Evolutionary conservation across 35 echinoderm and acorn worm species (phyloP).

Genomic region (Ptychodera flava): DNA sequence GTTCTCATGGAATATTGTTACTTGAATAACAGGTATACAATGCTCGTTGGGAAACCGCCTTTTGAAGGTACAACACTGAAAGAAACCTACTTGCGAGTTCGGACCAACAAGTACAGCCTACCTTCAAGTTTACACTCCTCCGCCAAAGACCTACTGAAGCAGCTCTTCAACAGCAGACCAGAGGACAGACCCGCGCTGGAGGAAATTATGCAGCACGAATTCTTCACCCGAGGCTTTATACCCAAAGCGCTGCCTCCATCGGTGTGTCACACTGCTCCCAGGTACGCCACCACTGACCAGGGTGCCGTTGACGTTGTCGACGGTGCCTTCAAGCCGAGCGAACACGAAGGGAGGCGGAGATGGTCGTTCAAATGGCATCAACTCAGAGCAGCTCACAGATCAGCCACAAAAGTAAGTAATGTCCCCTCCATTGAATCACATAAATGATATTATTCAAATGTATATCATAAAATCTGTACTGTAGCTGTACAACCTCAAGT

Average conservation of each 20-base stretch:
- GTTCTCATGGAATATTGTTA: no score
- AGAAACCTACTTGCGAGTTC: conserved; percentile 86
- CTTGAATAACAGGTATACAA: conserved; percentile 99
- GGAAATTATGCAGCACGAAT: conserved; percentile 62
- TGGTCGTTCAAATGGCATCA: background rate
- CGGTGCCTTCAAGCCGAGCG: background rate
- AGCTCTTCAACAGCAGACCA: conserved; percentile 67
- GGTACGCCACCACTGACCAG: conserved; percentile 65
- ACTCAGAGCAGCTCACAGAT: background rate
- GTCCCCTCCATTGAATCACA: no score
- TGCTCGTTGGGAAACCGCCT: conserved; percentile 87
- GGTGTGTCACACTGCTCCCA: conserved; percentile 56
- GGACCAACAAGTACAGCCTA: conserved; percentile 74
- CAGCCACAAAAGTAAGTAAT: background rate
- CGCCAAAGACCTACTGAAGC: conserved; percentile 73
- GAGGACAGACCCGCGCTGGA: conserved; percentile 79
- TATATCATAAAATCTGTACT: no score
- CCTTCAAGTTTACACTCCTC: conserved; percentile 54
- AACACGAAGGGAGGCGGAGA: background rate
- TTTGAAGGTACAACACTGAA: conserved; percentile 90
- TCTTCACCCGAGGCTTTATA: conserved; percentile 75
- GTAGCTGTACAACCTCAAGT: no score
- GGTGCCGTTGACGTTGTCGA: conserved; percentile 54
- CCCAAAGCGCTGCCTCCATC: conserved; percentile 75
- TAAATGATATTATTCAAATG: no score